Percentiles rank a stretch among this genome's conserved stretches.
Conservation (phyloP, 2,113 vertebrate genomes). For the Bos javanicus region DNA sequence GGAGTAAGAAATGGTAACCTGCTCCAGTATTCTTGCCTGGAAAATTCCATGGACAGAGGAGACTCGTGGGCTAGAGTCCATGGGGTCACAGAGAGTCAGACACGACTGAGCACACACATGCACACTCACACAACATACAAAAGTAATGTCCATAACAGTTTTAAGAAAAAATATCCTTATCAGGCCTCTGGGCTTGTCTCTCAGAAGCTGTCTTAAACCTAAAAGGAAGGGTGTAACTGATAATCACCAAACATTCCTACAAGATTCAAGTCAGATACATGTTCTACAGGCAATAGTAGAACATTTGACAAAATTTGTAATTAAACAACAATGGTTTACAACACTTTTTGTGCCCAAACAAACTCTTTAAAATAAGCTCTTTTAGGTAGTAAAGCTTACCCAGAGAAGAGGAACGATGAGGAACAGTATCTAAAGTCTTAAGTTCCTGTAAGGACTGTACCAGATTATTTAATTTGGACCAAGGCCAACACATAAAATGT, state of each 20-base stretch:
- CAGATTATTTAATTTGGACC: slow-evolving; percentile 80
- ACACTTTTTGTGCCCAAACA: slow-evolving; percentile 13
- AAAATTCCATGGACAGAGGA: neutral
- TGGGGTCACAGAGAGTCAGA: neutral
- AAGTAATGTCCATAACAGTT: neutral
- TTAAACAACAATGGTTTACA: neutral
- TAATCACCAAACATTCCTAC: slow-evolving; percentile 1
- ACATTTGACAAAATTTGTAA: neutral
- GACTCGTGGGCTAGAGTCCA: neutral
- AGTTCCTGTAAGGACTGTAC: slow-evolving; percentile 70
- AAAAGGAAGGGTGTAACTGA: neutral
- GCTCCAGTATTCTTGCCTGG: neutral
- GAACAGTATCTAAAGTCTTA: slow-evolving; percentile 59
- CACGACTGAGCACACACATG: neutral
- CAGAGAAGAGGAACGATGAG: slow-evolving; percentile 24
- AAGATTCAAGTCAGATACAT: neutral
- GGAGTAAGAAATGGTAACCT: neutral
- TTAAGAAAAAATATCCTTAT: slow-evolving; percentile 30
- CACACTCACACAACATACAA: neutral
- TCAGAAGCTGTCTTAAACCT: neutral
- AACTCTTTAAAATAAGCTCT: slow-evolving; percentile 34
- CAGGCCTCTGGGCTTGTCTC: neutral
- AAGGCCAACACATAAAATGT: slow-evolving; percentile 63
- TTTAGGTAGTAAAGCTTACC: slow-evolving; percentile 15
- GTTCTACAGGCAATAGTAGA: neutral